Percentiles rank a stretch among this genome's conserved stretches.
These are phyloP conservation scores for Lamellibrachia columna DNA, from an alignment of 2,888 invertebrate genomes.

Conservation along the genomic window DNA sequence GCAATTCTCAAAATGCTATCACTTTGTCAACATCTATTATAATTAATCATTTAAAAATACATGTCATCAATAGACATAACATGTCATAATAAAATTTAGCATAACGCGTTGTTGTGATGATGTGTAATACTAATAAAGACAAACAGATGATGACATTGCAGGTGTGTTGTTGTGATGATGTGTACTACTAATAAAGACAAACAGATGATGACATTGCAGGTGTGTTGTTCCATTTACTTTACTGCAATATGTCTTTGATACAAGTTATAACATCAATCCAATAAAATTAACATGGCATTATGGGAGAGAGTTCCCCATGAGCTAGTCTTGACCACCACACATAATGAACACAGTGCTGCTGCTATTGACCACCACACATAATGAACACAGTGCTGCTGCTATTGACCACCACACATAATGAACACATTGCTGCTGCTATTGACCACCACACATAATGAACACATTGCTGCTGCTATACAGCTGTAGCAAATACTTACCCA, in stretches of 20 bases:
- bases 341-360: too few relatives aligned
- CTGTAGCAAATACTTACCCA: constrained; percentile 76
- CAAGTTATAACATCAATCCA: too few relatives aligned
- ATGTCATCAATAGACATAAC: background rate
- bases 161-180: background rate
- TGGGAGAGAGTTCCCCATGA: too few relatives aligned
- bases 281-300: too few relatives aligned
- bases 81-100: background rate
- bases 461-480: background rate
- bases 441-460: background rate
- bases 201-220: background rate
- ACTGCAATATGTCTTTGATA: too few relatives aligned
- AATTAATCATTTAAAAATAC: background rate
- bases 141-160: background rate
- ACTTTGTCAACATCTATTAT: background rate
- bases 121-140: background rate
- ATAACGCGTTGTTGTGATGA: background rate
- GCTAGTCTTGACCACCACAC: too few relatives aligned
- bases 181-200: background rate
- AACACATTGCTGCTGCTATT: too few relatives aligned
- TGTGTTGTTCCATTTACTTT: too few relatives aligned
- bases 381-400: too few relatives aligned
- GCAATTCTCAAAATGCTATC: too few relatives aligned
- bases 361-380: too few relatives aligned
- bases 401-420: too few relatives aligned